These are phyloP conservation scores for Menura novaehollandiae DNA, from an alignment of 2,113 vertebrate genomes.

Conservation along the genomic window DNA sequence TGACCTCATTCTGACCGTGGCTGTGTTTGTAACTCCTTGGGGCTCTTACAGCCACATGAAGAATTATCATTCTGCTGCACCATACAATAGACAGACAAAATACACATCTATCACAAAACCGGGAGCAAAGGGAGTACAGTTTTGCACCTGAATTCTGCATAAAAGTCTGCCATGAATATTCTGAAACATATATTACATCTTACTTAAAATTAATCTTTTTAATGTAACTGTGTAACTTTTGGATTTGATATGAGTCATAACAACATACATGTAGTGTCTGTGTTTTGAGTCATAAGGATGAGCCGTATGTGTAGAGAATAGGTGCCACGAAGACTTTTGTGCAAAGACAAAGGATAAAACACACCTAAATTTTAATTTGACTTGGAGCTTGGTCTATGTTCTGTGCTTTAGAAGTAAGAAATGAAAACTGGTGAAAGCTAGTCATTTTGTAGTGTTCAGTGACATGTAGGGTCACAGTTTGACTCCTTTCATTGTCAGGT, in stretches of 20 bases:
- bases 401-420: neutral
- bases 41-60: neutral
- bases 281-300: neutral
- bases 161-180: neutral
- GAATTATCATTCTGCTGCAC: neutral
- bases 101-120: neutral
- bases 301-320: accelerated
- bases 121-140: neutral
- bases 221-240: neutral
- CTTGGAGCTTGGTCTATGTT: neutral
- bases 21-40: constrained; percentile 20
- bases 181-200: neutral
- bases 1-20: constrained; percentile 13
- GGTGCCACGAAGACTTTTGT: neutral
- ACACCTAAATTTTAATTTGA: neutral
- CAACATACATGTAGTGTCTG: neutral
- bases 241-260: neutral
- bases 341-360: neutral
- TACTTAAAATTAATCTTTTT: neutral
- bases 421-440: neutral
- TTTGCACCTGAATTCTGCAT: neutral
- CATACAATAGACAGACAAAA: neutral
- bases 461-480: neutral
- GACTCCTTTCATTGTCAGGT: neutral
- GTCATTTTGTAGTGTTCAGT: neutral